Evolutionary conservation across 2,113 vertebrate species (phyloP), one percentile per base, ranked within the genome.

Genomic region (Rostratula benghalensis): DNA sequence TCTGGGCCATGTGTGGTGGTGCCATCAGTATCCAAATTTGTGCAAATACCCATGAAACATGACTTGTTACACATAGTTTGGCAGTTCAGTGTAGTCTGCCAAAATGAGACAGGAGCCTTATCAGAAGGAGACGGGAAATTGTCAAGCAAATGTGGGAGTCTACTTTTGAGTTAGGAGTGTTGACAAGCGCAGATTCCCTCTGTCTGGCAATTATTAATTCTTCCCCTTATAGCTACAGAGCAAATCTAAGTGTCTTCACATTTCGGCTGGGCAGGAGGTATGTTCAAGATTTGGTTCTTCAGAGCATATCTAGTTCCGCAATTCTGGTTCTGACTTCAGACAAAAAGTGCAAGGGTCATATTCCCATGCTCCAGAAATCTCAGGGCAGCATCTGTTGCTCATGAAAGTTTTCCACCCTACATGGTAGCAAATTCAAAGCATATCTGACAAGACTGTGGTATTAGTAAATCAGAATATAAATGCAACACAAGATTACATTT

Each of bases 121-220:
- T 95, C 93, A 95, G 83, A 83, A 76, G 30, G 92, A 95, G 78
- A 92, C 75, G 86, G 87, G 92, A 97, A 97, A 97, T 95, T 94
- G 88, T 95, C 67, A 11, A 87, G 74, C 41, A 94, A 96, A 94
- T 94, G 83, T 95, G 51, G 85, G 67, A 96, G 78, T 51, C 87
- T 59, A 93, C 83, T 96, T 95, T 51, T 77, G 77, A 93, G 54
- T 70, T 87, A 39, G 41, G 81, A 94, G 91, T 89, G 96, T 91
- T 97, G 94, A 96, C 95, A 97, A 81, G 59, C 70, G 3, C 84
- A 94, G 88, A 94, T 92, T 39, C 69, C 43, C 67, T 91, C 92
- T 96, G 91, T 95, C 91, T 93, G 89, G 87, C 60, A 90, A 85
- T 76, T 94, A 83, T 84, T 56, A 77, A 30, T 87, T 93, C n/a